A percentile compares a stretch with the other conserved stretches of the same genome.
These are phyloP conservation scores for Thamnophis elegans DNA, from an alignment of 2,797 vertebrate species.

Conservation along the genomic window DNA sequence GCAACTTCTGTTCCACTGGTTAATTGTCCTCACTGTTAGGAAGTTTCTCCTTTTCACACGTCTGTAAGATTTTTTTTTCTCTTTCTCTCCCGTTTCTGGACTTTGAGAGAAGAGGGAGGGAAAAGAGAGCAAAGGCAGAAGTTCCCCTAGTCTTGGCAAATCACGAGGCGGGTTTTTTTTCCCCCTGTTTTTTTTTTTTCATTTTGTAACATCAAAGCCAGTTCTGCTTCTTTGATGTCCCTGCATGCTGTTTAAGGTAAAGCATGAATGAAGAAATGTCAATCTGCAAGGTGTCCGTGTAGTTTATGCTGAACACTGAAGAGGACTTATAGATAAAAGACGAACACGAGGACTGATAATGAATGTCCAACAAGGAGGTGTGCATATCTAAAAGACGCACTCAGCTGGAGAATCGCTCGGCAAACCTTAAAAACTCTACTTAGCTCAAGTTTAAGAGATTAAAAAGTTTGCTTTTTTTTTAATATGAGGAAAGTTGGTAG, in stretches of 20 bases:
- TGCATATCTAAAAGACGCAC: conserved; percentile 75
- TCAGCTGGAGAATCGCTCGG: conserved; percentile 70
- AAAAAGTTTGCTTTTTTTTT: conserved; percentile 27
- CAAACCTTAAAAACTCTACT: conserved; percentile 70
- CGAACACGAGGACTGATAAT: conserved; percentile 94
- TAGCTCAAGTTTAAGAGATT: conserved; percentile 70
- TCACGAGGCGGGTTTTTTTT: conserved; percentile 77
- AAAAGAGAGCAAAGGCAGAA: conserved; percentile 79
- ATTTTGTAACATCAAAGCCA: conserved; percentile 94
- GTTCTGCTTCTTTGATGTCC: conserved; percentile 91
- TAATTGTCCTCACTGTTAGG: background rate
- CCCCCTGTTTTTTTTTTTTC: conserved; percentile 83
- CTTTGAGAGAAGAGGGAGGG: conserved; percentile 46
- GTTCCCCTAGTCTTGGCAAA: conserved; percentile 91
- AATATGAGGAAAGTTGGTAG: background rate
- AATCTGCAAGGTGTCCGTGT: conserved; percentile 98
- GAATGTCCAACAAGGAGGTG: conserved; percentile 91
- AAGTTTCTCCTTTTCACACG: conserved; percentile 27
- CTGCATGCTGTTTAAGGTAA: conserved; percentile 98
- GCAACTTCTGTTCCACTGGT: background rate
- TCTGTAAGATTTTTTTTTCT: conserved; percentile 2
- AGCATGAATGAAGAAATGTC: conserved; percentile 98
- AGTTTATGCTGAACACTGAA: conserved; percentile 95
- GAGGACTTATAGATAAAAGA: conserved; percentile 95
- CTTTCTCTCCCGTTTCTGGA: conserved; percentile 35